Evolutionary conservation across 2,113 vertebrate species (phyloP).

Genomic region (Daphoenositta chrysoptera): DNA sequence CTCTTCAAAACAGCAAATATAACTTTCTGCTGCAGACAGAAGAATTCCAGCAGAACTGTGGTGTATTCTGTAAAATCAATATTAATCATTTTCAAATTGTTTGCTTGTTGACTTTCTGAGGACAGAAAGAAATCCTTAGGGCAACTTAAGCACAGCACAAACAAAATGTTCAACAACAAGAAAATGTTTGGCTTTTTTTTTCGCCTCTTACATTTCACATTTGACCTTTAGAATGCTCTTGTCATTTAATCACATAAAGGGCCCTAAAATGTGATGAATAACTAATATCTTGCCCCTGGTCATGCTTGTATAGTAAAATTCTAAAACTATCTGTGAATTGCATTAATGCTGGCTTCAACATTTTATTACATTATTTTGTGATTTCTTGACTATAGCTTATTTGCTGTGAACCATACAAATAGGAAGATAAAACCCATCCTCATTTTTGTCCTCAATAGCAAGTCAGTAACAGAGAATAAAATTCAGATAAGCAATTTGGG

Average conservation of each 20-base stretch:
- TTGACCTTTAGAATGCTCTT: conserved; percentile 30
- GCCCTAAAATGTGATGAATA: not conserved
- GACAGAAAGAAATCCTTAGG: conserved; percentile 24
- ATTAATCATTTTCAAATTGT: conserved; percentile 21
- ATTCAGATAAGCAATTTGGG: not conserved
- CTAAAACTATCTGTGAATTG: not conserved
- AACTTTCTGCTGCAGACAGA: not conserved
- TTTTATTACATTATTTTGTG: not conserved
- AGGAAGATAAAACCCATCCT: not conserved
- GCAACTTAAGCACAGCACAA: not conserved
- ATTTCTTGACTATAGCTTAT: not conserved
- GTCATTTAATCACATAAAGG: not conserved
- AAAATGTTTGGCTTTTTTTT: not conserved
- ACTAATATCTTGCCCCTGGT: not conserved
- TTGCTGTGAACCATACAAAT: not conserved
- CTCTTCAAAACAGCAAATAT: not conserved
- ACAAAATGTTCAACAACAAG: not conserved
- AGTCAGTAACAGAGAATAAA: not conserved
- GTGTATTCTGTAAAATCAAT: conserved; percentile 17
- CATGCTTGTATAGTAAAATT: not conserved
- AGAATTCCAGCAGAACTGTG: not conserved
- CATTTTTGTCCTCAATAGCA: not conserved
- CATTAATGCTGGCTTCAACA: not conserved
- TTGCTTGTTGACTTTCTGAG: conserved; percentile 43
- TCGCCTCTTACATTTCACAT: not conserved